Evolutionary conservation across 1,140 invertebrate species (phyloP).

Genomic region (Pseudomyrmex cubaensis): DNA sequence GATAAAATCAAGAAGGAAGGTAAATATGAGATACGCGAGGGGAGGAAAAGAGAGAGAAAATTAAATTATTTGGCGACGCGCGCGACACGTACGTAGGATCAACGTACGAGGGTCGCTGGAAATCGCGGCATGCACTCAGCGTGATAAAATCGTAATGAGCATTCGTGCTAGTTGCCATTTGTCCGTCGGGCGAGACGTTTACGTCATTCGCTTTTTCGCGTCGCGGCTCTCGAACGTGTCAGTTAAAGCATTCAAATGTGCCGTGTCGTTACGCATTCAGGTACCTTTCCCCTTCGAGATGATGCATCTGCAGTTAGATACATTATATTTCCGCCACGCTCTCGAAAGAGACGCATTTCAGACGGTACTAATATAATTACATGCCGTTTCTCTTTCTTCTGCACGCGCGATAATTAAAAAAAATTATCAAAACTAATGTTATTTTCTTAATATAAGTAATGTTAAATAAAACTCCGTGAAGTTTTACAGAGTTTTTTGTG

Average conservation of each 20-base stretch:
- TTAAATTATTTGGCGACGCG: conserved; percentile 43
- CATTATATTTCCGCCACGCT: conserved; percentile 38
- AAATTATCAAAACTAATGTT: too few species aligned
- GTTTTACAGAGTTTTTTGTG: too few species aligned
- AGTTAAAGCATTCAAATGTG: conserved; percentile 59
- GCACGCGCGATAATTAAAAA: too few species aligned
- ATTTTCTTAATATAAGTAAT: too few species aligned
- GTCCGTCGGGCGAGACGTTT: conserved; percentile 41
- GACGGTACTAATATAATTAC: conserved; percentile 44
- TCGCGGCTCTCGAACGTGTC: conserved; percentile 50
- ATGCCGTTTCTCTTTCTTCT: too few species aligned
- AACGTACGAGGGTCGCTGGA: conserved; percentile 12
- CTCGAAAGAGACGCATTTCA: conserved; percentile 17
- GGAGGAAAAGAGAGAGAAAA: not conserved
- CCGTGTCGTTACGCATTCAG: conserved; percentile 51
- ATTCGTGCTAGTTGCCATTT: conserved; percentile 2
- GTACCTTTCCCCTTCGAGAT: not conserved
- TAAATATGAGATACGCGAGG: not conserved
- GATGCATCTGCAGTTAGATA: conserved; percentile 35
- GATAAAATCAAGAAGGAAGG: not conserved
- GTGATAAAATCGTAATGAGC: conserved; percentile 57
- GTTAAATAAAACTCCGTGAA: too few species aligned
- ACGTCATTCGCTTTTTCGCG: conserved; percentile 45
- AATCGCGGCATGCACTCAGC: conserved; percentile 43
- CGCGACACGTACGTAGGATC: not conserved